Conservation (phyloP, 2,888 invertebrate genomes). For the Scaptomyza flava region DNA sequence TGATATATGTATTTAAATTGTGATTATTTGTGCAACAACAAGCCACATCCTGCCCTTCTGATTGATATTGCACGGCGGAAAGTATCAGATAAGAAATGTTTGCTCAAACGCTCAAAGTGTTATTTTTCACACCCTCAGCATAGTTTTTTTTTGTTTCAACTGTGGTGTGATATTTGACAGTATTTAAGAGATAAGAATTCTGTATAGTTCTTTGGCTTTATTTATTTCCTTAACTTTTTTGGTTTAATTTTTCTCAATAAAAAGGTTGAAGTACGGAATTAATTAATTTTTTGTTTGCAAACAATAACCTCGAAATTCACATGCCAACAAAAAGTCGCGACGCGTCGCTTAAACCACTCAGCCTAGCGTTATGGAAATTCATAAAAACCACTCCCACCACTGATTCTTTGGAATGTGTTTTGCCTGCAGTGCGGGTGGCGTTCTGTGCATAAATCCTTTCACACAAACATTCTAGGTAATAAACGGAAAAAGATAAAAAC, state of each 20-base stretch:
- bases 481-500: conserved; percentile 12
- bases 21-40: conserved; percentile 65
- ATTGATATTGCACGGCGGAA: conserved; percentile 42
- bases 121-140: conserved; percentile 59
- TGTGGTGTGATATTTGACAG: conserved; percentile 76
- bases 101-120: conserved; percentile 65
- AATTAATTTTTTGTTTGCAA: conserved; percentile 58
- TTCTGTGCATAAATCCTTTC: conserved; percentile 78
- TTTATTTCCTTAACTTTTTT: conserved; percentile 14
- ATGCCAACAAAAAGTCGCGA: conserved; percentile 43
- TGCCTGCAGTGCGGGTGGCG: conserved; percentile 68
- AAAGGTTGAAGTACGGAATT: conserved; percentile 66
- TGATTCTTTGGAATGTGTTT: conserved; percentile 33
- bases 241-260: conserved; percentile 68
- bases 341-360: conserved; percentile 66
- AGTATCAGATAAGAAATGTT: conserved; percentile 58
- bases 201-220: conserved; percentile 45
- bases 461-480: conserved; percentile 38
- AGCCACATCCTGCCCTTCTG: conserved; percentile 53
- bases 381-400: conserved; percentile 36
- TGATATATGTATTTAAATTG: conserved; percentile 58
- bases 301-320: conserved; percentile 70
- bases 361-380: conserved; percentile 75
- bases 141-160: conserved; percentile 50
- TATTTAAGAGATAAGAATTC: conserved; percentile 71